phyloP scores from a whole-genome alignment of 2,113 vertebrate genomes.

The Lynx canadensis region DNA sequence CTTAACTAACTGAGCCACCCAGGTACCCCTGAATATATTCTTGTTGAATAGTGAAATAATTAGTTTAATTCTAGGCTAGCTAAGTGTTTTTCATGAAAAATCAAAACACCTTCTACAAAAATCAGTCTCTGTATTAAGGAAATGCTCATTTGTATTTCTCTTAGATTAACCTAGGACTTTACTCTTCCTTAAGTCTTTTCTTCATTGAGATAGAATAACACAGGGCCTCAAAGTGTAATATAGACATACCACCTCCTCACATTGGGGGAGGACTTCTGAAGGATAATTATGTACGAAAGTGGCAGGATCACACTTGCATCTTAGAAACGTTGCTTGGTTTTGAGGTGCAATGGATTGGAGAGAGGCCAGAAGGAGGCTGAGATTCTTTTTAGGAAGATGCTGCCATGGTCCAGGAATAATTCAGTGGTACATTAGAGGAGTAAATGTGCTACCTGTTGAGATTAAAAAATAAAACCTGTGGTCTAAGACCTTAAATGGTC shows the following conservation, averaged over 20 bases:
- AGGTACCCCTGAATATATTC: neutral
- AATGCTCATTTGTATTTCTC: neutral
- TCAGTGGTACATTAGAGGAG: neutral
- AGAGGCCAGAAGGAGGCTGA: neutral
- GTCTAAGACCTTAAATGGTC: neutral
- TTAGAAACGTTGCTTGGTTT: neutral
- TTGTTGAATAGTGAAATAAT: neutral
- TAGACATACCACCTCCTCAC: neutral
- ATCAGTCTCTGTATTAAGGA: neutral
- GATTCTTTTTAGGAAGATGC: neutral
- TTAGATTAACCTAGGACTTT: neutral
- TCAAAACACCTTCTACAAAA: neutral
- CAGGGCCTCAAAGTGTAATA: neutral
- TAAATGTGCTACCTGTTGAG: neutral
- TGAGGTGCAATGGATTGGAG: neutral
- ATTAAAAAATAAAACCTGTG: neutral
- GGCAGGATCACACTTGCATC: neutral
- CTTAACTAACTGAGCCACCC: no score
- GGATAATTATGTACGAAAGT: neutral
- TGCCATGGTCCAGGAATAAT: neutral
- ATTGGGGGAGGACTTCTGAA: neutral
- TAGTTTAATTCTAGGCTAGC: neutral
- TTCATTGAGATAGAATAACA: neutral
- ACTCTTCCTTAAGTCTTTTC: neutral
- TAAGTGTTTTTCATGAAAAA: slow-evolving; percentile 7